phyloP scores from a whole-genome alignment of 2,113 vertebrate genomes.

The Mola mola region DNA sequence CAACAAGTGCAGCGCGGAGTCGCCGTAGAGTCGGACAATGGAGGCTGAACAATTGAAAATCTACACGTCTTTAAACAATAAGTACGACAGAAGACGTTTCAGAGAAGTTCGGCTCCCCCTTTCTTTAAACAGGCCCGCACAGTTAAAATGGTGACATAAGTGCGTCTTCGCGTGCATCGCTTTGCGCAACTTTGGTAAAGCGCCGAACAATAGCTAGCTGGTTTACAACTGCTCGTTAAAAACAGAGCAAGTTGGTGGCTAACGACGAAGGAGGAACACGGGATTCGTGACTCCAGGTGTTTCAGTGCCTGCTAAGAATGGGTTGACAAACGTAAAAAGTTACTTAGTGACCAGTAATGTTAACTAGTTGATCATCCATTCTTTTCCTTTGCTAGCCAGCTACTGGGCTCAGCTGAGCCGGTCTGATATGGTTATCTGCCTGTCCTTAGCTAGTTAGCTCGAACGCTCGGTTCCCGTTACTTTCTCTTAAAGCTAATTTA shows the following conservation, averaged over 20 bases:
- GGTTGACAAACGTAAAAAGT: accelerated
- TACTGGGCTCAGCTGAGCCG: slow-evolving; percentile 61
- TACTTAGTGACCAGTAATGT: background rate
- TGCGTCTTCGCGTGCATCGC: slow-evolving; percentile 12
- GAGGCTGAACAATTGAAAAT: slow-evolving; percentile 36
- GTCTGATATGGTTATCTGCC: slow-evolving; percentile 28
- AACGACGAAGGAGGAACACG: background rate
- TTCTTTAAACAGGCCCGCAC: background rate
- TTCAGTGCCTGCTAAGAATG: accelerated
- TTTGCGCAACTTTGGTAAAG: slow-evolving; percentile 64
- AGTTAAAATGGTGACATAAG: background rate
- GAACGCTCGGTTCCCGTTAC: slow-evolving; percentile 55
- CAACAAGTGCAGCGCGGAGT: slow-evolving; percentile 39
- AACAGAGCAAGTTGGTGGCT: background rate
- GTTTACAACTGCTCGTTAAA: slow-evolving; percentile 32
- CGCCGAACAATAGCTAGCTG: slow-evolving; percentile 70
- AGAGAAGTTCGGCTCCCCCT: background rate
- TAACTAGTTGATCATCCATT: background rate
- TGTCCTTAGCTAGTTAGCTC: slow-evolving; percentile 55
- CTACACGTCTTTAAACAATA: slow-evolving; percentile 9
- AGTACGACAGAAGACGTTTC: background rate
- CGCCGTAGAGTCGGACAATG: slow-evolving; percentile 62
- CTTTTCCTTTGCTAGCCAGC: slow-evolving; percentile 38
- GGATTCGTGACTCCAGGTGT: accelerated
- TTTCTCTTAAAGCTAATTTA: slow-evolving; percentile 35